Evolutionary conservation across 1,140 invertebrate species (phyloP).

Genomic region (Platorchestia sp.): DNA sequence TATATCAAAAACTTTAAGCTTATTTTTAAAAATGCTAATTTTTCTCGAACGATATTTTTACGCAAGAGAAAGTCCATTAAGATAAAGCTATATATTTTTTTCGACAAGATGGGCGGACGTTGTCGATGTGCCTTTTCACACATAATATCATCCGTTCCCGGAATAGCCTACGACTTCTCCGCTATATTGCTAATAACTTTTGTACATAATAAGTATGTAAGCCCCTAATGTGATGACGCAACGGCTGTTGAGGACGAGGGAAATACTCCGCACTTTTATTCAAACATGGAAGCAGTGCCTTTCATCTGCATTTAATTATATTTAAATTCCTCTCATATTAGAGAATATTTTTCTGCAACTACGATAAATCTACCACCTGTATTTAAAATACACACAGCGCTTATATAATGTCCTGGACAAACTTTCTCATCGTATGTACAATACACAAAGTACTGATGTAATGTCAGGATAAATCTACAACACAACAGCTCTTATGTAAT

Average conservation of each 20-base stretch:
- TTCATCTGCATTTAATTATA: constrained; percentile 2
- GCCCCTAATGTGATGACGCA: background rate
- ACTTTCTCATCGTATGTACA: no score
- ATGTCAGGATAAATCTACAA: no score
- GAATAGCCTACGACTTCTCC: background rate
- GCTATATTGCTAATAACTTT: background rate
- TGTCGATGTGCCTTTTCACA: background rate
- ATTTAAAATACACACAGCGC: background rate
- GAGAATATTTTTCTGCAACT: background rate
- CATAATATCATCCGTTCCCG: background rate
- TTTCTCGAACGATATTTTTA: background rate
- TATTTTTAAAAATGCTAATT: no score
- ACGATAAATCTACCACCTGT: background rate
- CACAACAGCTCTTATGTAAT: no score
- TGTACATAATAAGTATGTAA: background rate
- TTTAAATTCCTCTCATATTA: background rate
- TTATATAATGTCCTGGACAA: no score
- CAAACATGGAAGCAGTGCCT: background rate
- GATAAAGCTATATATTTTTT: background rate
- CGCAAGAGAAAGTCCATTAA: background rate
- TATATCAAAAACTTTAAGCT: no score
- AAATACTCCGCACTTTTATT: background rate
- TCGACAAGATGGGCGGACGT: background rate
- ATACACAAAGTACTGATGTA: no score
- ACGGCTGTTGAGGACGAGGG: background rate